These are phyloP conservation scores for Beroe ovata DNA, from an alignment of 37 sponge, comb jelly and placozoan genomes.

Conservation along the genomic window DNA sequence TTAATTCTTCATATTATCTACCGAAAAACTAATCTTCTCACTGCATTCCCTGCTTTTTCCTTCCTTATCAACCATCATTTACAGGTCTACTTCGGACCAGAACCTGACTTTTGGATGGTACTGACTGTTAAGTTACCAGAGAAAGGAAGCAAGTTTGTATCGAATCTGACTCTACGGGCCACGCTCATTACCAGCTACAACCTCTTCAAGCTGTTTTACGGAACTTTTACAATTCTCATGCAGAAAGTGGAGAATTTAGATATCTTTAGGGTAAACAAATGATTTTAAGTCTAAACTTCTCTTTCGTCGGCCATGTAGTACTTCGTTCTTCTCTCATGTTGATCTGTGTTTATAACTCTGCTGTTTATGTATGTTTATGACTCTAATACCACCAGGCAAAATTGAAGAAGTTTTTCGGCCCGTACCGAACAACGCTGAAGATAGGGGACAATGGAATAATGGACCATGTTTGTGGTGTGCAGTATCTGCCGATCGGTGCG, in stretches of 20 bases:
- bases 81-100: conserved; percentile 81
- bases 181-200: conserved; percentile 28
- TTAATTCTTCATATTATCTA: too few species aligned
- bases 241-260: neutral
- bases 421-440: conserved; percentile 7
- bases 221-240: conserved; percentile 25
- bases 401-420: conserved; percentile 47
- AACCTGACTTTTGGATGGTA: conserved; percentile 86
- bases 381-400: conserved; percentile 35
- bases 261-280: neutral
- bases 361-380: too few species aligned
- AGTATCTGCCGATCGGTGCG: conserved; percentile 46
- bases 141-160: neutral
- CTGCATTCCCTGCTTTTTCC: too few species aligned
- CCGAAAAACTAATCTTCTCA: too few species aligned
- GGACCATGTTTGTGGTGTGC: conserved; percentile 34
- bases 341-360: too few species aligned
- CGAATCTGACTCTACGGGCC: conserved; percentile 33
- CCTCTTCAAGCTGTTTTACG: conserved; percentile 44
- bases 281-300: too few species aligned
- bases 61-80: conserved; percentile 5
- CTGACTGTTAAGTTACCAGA: conserved; percentile 67
- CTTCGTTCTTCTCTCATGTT: too few species aligned
- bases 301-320: too few species aligned
- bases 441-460: conserved; percentile 30